Base-by-base conservation (phyloP, 2,888 invertebrate genomes). In the Phaonia tiefii region DNA sequence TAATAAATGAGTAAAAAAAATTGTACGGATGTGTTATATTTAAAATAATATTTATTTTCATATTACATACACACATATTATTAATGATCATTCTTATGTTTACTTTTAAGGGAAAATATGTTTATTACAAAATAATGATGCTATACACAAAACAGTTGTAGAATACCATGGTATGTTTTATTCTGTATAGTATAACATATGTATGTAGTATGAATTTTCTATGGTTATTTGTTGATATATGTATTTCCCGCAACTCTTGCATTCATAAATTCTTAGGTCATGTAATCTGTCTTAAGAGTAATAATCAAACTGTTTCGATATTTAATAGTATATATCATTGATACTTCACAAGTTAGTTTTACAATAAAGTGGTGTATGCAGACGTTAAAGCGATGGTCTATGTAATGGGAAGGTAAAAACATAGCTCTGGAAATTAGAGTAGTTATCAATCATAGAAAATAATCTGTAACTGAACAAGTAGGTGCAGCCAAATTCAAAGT, bases 331-430 rank as follows among this genome's bases (percentile, higher is more conserved):
- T 44, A 49, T 54, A 22, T 8, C 46, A 15, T 17, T 22, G 20
- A 13, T 54, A 2, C 13, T 54, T 10, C 22, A 13, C 25, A 54
- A 31, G 31, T 31, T 31, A 3, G 31, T 31, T 54, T 54, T 20
- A 54, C 25, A 54, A 25, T 56, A 66, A 71, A 75, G 17, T 66
- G 77, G 82, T 84, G 84, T 83, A 84, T 84, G 83, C 84, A 83
- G 83, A 81, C 79, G 79, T 60, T 58, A 39, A 26, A 72, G 37
- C 10, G 20, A 10, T 66, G 56, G 20, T 44, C 15, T 20, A 31
- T 8, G 8, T 3, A 31, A 31, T 8, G 4, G 31, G 8, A 31
- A 3, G 31, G 8, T n/a, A n/a, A n/a, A n/a, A n/a, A n/a, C n/a
- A n/a, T n/a, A n/a, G n/a, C n/a, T n/a, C n/a, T n/a, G n/a, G n/a